Percentiles rank a stretch among this genome's conserved stretches.
These are phyloP conservation scores for Pygmarrhopalites habei DNA, from an alignment of 1,140 invertebrate species.

Conservation along the genomic window DNA sequence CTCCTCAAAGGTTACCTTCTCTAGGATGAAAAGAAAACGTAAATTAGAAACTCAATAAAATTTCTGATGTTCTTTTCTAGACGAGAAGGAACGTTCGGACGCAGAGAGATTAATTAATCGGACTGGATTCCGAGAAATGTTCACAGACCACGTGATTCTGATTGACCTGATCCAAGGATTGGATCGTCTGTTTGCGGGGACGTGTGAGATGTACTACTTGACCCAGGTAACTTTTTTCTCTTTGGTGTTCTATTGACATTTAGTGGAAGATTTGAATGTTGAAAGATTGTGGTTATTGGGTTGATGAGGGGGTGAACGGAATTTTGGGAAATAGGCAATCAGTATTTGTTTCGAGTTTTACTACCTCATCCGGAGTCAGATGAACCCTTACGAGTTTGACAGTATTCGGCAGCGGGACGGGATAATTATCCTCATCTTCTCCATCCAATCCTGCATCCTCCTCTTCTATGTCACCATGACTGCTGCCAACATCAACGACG, in stretches of 20 bases:
- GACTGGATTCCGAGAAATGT: conserved; percentile 19
- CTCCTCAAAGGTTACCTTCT: conserved; percentile 9
- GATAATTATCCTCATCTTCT: conserved; percentile 11
- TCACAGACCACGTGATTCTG: conserved; percentile 19
- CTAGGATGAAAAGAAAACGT: too few relatives aligned
- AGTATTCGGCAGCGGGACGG: conserved; percentile 15
- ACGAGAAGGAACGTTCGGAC: not conserved
- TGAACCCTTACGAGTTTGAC: conserved; percentile 17
- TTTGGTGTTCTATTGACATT: too few relatives aligned
- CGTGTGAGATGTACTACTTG: conserved; percentile 19
- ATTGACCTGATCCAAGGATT: conserved; percentile 20
- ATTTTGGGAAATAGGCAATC: too few relatives aligned
- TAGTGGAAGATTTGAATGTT: too few relatives aligned
- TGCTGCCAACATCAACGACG: too few relatives aligned
- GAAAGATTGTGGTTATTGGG: too few relatives aligned
- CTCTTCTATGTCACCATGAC: not conserved
- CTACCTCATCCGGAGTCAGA: not conserved
- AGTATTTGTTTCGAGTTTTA: not conserved
- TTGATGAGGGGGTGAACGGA: too few relatives aligned
- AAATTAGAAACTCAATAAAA: too few relatives aligned
- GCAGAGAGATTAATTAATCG: not conserved
- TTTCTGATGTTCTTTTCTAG: too few relatives aligned
- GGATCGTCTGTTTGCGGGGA: conserved; percentile 17
- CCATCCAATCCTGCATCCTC: conserved; percentile 12
- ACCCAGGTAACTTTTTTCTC: too few relatives aligned